Evolutionary conservation across 2,797 vertebrate genomes (phyloP), one percentile per base, ranked within the genome.

Genomic region (Syngnathus acus): DNA sequence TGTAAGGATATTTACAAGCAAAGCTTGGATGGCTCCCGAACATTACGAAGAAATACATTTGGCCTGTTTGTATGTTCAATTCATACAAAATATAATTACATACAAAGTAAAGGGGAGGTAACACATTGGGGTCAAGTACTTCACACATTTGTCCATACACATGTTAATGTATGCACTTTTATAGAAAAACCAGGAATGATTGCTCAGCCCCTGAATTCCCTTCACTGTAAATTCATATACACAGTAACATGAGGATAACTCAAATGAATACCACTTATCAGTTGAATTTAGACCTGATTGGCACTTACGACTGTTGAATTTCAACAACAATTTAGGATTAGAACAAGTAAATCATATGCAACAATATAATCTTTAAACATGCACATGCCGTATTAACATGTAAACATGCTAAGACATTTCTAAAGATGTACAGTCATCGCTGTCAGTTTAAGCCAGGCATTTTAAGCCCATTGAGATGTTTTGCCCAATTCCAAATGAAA

Each of bases 1-100:
- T 55, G 53, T 55, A 19, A 77, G 67, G 63, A 66, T 66, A 55
- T 66, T 53, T 74, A 70, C 73, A 13, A 13, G n/a, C 11, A 47
- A 47, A 47, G 11, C 13, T 32, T 45, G 13, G n/a, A 43, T 48
- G 2, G 9, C 26, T 48, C 4, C 8, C 60, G n/a, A 60, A 60
- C 19, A 21, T 61, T 61, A 60, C 19, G 23, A 42, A 61, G 39
- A 40, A 21, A 59, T n/a, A 4, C 0, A 42, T n/a, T 4, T 42
- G 19, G 9, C 1, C 10, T 42, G 9, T 61, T 42, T 61, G 14
- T 16, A 16, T 60, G 38, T 61, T 21, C 40, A 42, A 42, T 42
- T 61, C 6, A 19, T 7, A 10, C 9, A 40, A n/a, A 42, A 42
- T 21, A 32, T 32, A 32, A 2, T 51, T 51, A 8, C 19, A 51